phyloP scores from a whole-genome alignment of 1,140 invertebrate species.

The Papilio glaucus region DNA sequence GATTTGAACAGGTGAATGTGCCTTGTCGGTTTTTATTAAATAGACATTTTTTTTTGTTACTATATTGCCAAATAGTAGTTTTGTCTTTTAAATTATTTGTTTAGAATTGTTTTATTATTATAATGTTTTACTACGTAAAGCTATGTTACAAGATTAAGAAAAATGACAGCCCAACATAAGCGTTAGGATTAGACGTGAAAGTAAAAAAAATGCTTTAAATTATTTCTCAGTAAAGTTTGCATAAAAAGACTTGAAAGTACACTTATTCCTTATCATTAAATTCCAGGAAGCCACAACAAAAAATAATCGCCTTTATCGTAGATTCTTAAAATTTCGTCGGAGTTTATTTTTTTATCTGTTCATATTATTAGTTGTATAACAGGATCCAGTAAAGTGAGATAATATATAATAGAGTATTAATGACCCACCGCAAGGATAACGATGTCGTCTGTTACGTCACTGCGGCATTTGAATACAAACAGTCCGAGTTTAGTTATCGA shows the following conservation, averaged over 20 bases:
- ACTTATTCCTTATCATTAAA: background rate
- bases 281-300: conserved; percentile 28
- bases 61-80: background rate
- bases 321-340: background rate
- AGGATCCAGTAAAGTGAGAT: conserved; percentile 22
- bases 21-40: background rate
- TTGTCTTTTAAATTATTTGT: background rate
- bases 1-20: background rate
- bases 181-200: too few relatives aligned
- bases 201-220: background rate
- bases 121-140: background rate
- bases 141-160: too few relatives aligned
- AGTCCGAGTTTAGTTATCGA: conserved; percentile 51
- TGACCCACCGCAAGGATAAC: conserved; percentile 49
- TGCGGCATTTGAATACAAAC: conserved; percentile 48
- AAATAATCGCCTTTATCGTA: conserved; percentile 8
- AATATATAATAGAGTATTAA: conserved; percentile 37
- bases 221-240: background rate
- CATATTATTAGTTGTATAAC: conserved; percentile 24
- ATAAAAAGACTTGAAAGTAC: background rate
- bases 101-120: background rate
- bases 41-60: background rate
- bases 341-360: conserved; percentile 10
- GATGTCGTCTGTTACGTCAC: conserved; percentile 52
- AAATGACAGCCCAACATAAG: too few relatives aligned